Base-by-base conservation (phyloP, 2,888 invertebrate genomes). In the Drosophila lutescens region DNA sequence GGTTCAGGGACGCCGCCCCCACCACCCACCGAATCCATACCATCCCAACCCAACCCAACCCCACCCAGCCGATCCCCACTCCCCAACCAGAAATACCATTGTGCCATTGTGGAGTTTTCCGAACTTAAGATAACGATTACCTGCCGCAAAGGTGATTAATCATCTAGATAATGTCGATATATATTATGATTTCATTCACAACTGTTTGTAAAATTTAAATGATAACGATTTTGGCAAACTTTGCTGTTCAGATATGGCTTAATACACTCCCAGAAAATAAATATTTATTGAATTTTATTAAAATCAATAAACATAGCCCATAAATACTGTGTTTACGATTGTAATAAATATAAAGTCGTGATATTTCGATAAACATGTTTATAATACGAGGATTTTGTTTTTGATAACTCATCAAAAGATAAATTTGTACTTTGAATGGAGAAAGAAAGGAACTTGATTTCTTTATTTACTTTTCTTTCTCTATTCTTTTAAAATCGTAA, bases 1-100 rank as follows among this genome's bases (percentile, higher is more conserved):
- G 79, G 88, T 86, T 83, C 83, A 83, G 86, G 83, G 83, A 59
- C 70, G 70, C 47, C 34, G 26, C 26, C 43, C 49, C 47, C 38
- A 9, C 47, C 55, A 12, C 50, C 49, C 60, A 9, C 10, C 50
- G 20, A 26, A 26, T 6, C 26, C 8, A 49, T 43, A 51, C 53
- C 67, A 59, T 10, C 12, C 41, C 15, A 10, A 26, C 5, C 26
- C 26, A 30, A 30, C 0, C 20, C 20, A 30, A 30, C n/a, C 53
- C 20, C 20, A 51, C 56, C 57, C 62, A 60, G 10, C 6, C 30
- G 13, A 60, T 20, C 44, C 26, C 36, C 49, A 44, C 40, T 53
- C 23, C 54, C 23, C 54, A 50, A 17, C 44, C 9, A 17, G 12
- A 62, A 62, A 41, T 62, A 32, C 47, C 61, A 23, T 8, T 43